Base-by-base conservation (phyloP, 2,888 invertebrate genomes). In the Malacosoma neustria region DNA sequence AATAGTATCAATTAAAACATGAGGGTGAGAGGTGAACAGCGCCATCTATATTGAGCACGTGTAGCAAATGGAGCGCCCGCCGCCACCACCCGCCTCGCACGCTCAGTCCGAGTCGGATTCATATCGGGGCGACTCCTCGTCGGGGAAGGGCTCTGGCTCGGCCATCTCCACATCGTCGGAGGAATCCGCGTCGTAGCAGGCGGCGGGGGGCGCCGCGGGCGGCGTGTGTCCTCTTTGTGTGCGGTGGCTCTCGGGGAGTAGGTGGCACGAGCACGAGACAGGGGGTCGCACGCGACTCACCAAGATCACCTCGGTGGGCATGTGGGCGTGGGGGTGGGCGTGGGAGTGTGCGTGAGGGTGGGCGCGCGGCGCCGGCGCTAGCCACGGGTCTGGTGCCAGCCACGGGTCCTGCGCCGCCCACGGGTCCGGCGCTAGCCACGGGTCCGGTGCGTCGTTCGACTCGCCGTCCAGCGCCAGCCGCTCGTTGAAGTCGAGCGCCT, bases 351-450 rank as follows among this genome's bases (percentile, higher is more conserved):
- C 37, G 32, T 34, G 34, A 32, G 30, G 33, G 34, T 33, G 30
- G 36, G 48, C 48, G 49, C 45, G 43, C 39, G 50, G 48, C 47
- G 46, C 69, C 57, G 57, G 46, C 55, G 61, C 51, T 58, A 62
- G 50, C 57, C 61, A 57, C 50, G 3, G 58, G 61, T 45, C 60
- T 51, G 54, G 53, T 54, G 57, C 59, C 59, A 46, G 37, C 40
- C 42, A 47, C 41, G 39, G 45, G 51, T 51, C 54, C 40, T 90
- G 73, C 87, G 89, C 45, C 89, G 43, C 90, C 72, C 11, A 89
- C 89, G 32, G 85, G 82, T 9, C 51, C 41, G 35, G 14, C 36
- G 33, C 40, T 35, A 14, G 33, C 41, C 37, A 42, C 41, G 47
- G 37, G 51, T 46, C 44, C 49, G 44, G 53, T 34, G 30, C 42